These are phyloP conservation scores for Paedocypris sp. DNA, from an alignment of 2,113 vertebrate species.

Conservation along the genomic window DNA sequence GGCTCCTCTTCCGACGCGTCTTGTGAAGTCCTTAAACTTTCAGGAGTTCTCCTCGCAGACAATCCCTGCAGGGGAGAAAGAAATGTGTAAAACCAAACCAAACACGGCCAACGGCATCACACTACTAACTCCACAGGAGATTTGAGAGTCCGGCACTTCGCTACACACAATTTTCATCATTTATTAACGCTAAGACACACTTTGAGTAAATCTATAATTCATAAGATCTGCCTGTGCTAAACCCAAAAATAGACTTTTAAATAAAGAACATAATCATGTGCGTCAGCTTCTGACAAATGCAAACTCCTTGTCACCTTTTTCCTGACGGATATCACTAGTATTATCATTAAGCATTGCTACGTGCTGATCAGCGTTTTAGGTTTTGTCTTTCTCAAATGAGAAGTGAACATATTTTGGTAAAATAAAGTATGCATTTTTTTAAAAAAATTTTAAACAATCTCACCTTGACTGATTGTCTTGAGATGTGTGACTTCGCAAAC, in stretches of 20 bases:
- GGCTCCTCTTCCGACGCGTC: slow-evolving; percentile 32
- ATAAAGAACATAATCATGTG: slow-evolving; percentile 21
- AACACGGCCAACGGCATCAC: slow-evolving; percentile 19
- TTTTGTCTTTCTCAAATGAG: neutral
- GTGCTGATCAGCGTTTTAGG: too few species aligned
- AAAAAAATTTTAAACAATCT: too few species aligned
- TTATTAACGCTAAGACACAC: slow-evolving; percentile 61
- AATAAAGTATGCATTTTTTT: too few species aligned
- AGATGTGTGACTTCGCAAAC: slow-evolving; percentile 49
- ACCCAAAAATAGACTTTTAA: slow-evolving; percentile 58
- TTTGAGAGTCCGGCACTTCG: slow-evolving; percentile 15
- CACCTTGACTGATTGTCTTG: slow-evolving; percentile 56
- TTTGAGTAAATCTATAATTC: slow-evolving; percentile 58
- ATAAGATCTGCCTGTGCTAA: slow-evolving; percentile 40
- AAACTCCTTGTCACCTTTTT: too few species aligned
- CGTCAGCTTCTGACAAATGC: slow-evolving; percentile 24
- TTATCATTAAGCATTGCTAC: too few species aligned
- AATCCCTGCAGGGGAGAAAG: slow-evolving; percentile 49
- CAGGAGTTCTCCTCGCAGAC: slow-evolving; percentile 62
- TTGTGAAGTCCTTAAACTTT: slow-evolving; percentile 52
- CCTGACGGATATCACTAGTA: too few species aligned
- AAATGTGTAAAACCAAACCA: slow-evolving; percentile 4
- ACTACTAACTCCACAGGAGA: neutral
- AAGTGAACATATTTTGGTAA: too few species aligned
- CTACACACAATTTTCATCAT: slow-evolving; percentile 53